Conservation (phyloP, 2,113 vertebrate species). For the Sterna hirundo region DNA sequence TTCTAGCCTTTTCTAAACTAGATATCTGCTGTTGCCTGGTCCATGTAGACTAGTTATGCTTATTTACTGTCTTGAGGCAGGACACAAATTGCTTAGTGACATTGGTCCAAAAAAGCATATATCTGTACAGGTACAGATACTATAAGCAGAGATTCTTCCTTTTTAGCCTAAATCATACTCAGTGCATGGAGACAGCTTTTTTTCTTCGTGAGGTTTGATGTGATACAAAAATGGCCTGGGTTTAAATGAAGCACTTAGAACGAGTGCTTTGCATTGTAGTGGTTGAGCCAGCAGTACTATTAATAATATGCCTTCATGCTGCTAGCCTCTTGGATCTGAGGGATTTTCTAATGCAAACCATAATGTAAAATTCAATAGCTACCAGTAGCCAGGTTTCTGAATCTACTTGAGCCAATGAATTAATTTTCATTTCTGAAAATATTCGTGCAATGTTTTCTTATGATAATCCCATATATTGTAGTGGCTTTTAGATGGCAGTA, state of each 20-base stretch:
- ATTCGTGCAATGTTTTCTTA: not conserved
- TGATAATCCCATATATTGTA: not conserved
- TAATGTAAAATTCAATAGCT: slow-evolving; percentile 10
- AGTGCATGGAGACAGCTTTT: not conserved
- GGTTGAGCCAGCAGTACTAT: not conserved
- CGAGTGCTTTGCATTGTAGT: not conserved
- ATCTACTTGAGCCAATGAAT: not conserved
- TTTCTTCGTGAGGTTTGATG: not conserved
- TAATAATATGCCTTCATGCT: not conserved
- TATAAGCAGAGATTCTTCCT: not conserved
- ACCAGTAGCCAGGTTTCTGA: not conserved
- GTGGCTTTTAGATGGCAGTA: not conserved
- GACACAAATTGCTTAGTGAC: not conserved
- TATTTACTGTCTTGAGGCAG: not conserved
- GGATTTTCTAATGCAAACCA: not conserved
- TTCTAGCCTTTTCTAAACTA: not conserved
- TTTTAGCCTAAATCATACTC: not conserved
- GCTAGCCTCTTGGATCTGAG: not conserved
- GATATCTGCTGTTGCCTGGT: not conserved
- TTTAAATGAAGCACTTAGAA: slow-evolving; percentile 12
- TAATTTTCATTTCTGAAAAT: not conserved
- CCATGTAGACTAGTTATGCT: not conserved
- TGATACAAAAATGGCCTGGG: not conserved
- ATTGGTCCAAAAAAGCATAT: not conserved
- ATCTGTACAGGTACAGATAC: not conserved